A percentile compares a stretch with the other conserved stretches of the same genome.
Conservation (phyloP, 2,113 vertebrate species). For the Catharus fuscescens region DNA sequence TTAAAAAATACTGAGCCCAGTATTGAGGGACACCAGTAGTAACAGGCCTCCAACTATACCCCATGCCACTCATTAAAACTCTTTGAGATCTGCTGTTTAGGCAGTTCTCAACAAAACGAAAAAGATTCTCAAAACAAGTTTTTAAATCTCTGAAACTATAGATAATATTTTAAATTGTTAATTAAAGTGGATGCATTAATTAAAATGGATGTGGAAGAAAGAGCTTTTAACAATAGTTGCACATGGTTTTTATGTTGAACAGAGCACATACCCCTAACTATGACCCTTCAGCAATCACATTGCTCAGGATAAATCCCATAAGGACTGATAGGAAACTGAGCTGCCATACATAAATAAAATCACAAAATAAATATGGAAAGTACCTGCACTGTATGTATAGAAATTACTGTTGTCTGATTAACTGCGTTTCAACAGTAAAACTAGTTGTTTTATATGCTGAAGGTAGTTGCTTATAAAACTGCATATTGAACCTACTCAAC, state of each 20-base stretch:
- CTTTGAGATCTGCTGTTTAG: not conserved
- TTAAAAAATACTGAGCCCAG: not conserved
- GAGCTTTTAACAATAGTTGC: not conserved
- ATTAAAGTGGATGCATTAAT: not conserved
- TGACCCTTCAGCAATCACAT: not conserved
- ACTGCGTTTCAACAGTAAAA: not conserved
- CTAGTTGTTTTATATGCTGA: not conserved
- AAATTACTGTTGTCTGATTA: not conserved
- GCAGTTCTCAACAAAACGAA: not conserved
- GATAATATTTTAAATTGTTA: not conserved
- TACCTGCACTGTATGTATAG: not conserved
- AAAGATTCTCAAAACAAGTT: not conserved
- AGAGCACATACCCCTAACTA: not conserved
- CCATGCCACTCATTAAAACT: not conserved
- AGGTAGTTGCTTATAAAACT: not conserved
- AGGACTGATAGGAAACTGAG: not conserved
- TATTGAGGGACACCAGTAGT: not conserved
- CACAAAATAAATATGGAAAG: not conserved
- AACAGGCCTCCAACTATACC: not conserved
- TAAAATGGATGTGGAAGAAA: not conserved
- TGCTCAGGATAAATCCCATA: not conserved
- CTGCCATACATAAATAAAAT: not conserved
- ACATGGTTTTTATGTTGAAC: not conserved
- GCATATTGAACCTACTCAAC: not conserved
- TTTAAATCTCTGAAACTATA: not conserved